These are phyloP conservation scores for Coelinius sp. DNA, from an alignment of 2,888 invertebrate genomes.

Conservation along the genomic window DNA sequence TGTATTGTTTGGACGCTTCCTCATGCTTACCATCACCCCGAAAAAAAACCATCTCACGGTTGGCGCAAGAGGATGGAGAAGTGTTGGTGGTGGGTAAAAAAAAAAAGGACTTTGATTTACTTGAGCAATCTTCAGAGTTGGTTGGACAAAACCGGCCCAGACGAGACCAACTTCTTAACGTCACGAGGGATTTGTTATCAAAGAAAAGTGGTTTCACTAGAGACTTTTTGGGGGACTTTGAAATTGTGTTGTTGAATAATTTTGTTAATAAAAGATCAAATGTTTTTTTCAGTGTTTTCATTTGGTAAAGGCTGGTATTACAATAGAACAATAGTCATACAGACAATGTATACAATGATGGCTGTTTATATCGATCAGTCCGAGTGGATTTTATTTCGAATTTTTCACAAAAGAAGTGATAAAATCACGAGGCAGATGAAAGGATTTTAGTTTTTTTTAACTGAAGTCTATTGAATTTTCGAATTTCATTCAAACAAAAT, in stretches of 20 bases:
- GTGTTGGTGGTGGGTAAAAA: neutral
- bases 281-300: too few relatives aligned
- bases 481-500: neutral
- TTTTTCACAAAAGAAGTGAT: too few relatives aligned
- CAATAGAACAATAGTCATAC: too few relatives aligned
- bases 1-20: slow-evolving; percentile 10
- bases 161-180: slow-evolving; percentile 27
- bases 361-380: too few relatives aligned
- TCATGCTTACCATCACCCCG: neutral
- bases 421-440: too few relatives aligned
- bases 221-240: neutral
- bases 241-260: neutral
- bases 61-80: neutral
- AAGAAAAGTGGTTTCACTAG: neutral
- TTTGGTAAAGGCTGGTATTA: too few relatives aligned
- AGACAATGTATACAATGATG: too few relatives aligned
- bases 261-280: too few relatives aligned
- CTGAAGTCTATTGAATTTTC: too few relatives aligned
- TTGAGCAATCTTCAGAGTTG: slow-evolving; percentile 24
- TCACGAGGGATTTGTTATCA: neutral
- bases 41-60: neutral
- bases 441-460: too few relatives aligned
- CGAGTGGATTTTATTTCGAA: too few relatives aligned
- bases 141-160: neutral
- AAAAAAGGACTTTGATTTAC: slow-evolving; percentile 32